Evolutionary conservation across 2,797 vertebrate genomes (phyloP).

Genomic region (Urosaurus nigricauda): DNA sequence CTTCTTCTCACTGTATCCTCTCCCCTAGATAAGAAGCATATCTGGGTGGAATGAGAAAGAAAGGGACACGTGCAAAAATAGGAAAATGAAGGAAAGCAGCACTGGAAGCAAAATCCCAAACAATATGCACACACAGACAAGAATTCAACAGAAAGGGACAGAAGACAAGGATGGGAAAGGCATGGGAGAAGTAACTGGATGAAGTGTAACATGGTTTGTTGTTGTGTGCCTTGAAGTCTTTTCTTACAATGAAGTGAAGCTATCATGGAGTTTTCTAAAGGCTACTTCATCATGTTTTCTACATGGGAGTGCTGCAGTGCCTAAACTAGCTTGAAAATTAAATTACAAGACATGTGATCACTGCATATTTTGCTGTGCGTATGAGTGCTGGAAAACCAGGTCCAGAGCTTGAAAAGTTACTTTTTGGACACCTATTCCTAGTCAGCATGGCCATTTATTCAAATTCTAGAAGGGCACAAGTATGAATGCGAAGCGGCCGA

Average conservation of each 20-base stretch:
- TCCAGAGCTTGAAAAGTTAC: too few relatives aligned
- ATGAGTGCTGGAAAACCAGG: neutral
- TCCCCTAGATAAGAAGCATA: neutral
- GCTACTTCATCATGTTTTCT: neutral
- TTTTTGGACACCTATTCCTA: too few relatives aligned
- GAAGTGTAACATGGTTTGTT: neutral
- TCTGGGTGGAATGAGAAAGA: too few relatives aligned
- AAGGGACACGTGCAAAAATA: neutral
- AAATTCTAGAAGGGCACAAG: too few relatives aligned
- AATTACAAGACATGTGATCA: neutral
- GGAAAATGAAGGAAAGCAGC: neutral
- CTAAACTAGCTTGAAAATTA: neutral
- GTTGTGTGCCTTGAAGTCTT: too few relatives aligned
- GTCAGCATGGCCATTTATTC: too few relatives aligned
- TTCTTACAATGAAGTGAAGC: too few relatives aligned
- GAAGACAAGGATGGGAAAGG: neutral
- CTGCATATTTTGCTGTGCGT: neutral
- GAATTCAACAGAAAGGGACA: neutral
- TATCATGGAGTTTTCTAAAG: too few relatives aligned
- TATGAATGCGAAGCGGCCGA: too few relatives aligned
- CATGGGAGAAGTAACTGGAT: too few relatives aligned
- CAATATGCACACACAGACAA: neutral
- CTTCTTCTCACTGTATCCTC: neutral
- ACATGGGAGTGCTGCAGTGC: neutral
- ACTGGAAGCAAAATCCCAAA: neutral